A percentile compares a stretch with the other conserved stretches of the same genome.
Evolutionary conservation across 2,888 invertebrate genomes (phyloP).

Genomic region (Augiades crinisus): DNA sequence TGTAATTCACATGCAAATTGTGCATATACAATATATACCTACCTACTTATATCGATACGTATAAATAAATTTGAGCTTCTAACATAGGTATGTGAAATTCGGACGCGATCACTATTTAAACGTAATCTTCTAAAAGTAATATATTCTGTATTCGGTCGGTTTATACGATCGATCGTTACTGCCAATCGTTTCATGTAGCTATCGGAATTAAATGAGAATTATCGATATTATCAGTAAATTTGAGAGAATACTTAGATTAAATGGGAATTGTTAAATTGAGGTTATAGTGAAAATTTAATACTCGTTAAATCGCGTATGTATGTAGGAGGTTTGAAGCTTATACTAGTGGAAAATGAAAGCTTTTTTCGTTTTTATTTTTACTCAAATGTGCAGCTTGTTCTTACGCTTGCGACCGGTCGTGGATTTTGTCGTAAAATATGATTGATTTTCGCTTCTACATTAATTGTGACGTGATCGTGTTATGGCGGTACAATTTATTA

Average conservation of each 20-base stretch:
- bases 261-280: conserved; percentile 71
- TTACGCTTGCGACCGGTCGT: conserved; percentile 19
- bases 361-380: conserved; percentile 37
- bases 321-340: conserved; percentile 41
- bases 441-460: neutral
- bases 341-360: conserved; percentile 40
- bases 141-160: conserved; percentile 42
- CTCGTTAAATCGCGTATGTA: conserved; percentile 68
- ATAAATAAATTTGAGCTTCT: conserved; percentile 80
- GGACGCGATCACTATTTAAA: conserved; percentile 21
- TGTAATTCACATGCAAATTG: no score
- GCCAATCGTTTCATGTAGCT: conserved; percentile 70
- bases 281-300: conserved; percentile 77
- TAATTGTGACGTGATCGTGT: no score
- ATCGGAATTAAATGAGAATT: conserved; percentile 34
- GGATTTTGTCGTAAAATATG: neutral
- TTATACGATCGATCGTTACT: conserved; percentile 53
- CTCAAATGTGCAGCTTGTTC: conserved; percentile 25
- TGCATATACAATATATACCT: conserved; percentile 75
- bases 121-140: conserved; percentile 19
- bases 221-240: conserved; percentile 26
- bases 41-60: conserved; percentile 66
- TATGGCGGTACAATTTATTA: no score
- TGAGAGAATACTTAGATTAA: conserved; percentile 57
- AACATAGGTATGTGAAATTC: conserved; percentile 51